Conservation (phyloP, 2,113 vertebrate species). For the Thalassoma bifasciatum region DNA sequence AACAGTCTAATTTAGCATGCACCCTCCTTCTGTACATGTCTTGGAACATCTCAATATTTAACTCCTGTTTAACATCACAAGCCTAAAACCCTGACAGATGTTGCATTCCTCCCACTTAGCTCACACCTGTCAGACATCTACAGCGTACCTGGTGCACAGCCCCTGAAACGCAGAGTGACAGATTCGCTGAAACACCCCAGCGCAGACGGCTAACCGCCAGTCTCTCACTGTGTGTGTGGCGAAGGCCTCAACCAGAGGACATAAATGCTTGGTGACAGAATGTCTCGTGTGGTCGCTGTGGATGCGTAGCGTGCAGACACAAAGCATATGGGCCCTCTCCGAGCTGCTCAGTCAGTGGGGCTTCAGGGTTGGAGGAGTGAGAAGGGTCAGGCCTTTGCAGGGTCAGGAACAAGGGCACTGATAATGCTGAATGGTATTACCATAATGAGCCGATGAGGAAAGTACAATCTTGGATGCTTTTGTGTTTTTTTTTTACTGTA, state of each 20-base stretch:
- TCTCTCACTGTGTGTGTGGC: conserved; percentile 29
- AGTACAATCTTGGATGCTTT: conserved; percentile 19
- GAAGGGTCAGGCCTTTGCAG: conserved; percentile 44
- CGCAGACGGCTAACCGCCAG: conserved; percentile 13
- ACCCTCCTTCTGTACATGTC: no score
- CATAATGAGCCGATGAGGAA: conserved; percentile 49
- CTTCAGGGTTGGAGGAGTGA: conserved; percentile 37
- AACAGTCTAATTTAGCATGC: no score
- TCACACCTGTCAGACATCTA: conserved; percentile 22
- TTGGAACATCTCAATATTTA: no score
- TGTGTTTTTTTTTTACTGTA: not conserved
- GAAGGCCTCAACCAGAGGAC: conserved; percentile 48
- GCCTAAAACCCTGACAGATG: not conserved
- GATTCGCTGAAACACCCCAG: not conserved
- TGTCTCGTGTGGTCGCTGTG: conserved; percentile 53
- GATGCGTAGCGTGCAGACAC: conserved; percentile 65
- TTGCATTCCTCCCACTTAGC: not conserved
- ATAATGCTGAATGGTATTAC: conserved; percentile 43
- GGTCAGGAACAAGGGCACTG: conserved; percentile 31
- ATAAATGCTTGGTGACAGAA: conserved; percentile 66
- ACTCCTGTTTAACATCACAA: no score
- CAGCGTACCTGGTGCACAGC: conserved; percentile 11
- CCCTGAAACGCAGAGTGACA: conserved; percentile 8
- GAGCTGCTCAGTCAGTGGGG: conserved; percentile 41
- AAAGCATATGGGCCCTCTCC: conserved; percentile 61